These are phyloP conservation scores for Leptatherina wallacei DNA, from an alignment of 2,797 vertebrate genomes.

Conservation along the genomic window DNA sequence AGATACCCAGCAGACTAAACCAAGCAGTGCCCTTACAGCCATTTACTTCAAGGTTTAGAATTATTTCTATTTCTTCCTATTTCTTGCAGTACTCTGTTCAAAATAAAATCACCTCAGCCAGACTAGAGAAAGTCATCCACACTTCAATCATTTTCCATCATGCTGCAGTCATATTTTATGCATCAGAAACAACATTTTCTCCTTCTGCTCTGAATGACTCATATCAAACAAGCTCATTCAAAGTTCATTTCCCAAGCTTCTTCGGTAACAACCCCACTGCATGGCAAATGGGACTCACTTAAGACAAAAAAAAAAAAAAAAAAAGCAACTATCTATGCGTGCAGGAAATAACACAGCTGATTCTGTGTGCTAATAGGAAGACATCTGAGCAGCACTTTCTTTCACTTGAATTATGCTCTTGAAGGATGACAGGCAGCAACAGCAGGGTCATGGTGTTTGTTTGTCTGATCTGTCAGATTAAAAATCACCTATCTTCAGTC, in stretches of 20 bases:
- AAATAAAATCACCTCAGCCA: slow-evolving; percentile 47
- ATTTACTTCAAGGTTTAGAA: slow-evolving; percentile 8
- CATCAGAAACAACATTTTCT: slow-evolving; percentile 43
- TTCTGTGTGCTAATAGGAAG: slow-evolving; percentile 50
- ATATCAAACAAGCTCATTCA: slow-evolving; percentile 66
- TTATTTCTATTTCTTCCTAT: background rate
- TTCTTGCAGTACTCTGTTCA: slow-evolving; percentile 9
- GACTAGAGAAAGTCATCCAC: slow-evolving; percentile 34
- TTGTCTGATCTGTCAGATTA: slow-evolving; percentile 48
- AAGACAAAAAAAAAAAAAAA: slow-evolving; percentile 12
- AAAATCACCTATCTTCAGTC: slow-evolving; percentile 20
- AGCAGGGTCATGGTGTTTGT: slow-evolving; percentile 32
- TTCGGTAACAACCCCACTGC: slow-evolving; percentile 32
- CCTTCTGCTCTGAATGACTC: slow-evolving; percentile 62
- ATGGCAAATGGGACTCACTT: slow-evolving; percentile 66
- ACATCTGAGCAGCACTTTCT: slow-evolving; percentile 26
- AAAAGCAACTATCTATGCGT: slow-evolving; percentile 28
- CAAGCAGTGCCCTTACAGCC: slow-evolving; percentile 29
- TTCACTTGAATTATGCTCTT: slow-evolving; percentile 50
- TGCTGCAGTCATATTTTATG: slow-evolving; percentile 47
- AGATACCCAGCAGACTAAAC: slow-evolving; percentile 12
- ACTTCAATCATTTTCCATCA: slow-evolving; percentile 42
- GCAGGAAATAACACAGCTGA: slow-evolving; percentile 53
- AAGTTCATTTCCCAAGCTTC: slow-evolving; percentile 61
- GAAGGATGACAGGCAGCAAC: slow-evolving; percentile 44